phyloP scores from a whole-genome alignment of 2,113 vertebrate genomes.

The Pluvialis apricaria region DNA sequence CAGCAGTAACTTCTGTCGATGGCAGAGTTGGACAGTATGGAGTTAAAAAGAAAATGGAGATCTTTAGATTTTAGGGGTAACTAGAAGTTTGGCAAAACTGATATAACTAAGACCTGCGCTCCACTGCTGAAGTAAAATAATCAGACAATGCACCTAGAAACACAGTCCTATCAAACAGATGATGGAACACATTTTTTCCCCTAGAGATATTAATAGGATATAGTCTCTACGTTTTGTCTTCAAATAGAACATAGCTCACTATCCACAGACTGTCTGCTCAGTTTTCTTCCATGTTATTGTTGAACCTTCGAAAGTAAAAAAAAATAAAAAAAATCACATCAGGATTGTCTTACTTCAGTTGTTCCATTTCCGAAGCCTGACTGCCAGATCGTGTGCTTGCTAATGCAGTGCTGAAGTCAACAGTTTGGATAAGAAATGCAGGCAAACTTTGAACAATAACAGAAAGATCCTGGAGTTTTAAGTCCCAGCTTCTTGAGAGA shows the following conservation, averaged over 20 bases:
- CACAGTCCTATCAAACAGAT: neutral
- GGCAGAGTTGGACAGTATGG: neutral
- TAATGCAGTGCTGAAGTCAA: neutral
- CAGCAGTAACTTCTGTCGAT: neutral
- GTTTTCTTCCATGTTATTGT: neutral
- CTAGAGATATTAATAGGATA: neutral
- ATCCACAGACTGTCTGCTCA: neutral
- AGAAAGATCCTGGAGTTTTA: neutral
- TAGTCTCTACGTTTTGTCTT: neutral
- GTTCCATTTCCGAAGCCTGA: neutral
- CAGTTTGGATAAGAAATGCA: neutral
- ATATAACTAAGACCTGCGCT: neutral
- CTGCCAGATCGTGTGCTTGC: neutral
- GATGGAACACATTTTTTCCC: neutral
- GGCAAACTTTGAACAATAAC: neutral
- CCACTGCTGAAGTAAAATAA: neutral
- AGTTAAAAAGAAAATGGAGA: neutral
- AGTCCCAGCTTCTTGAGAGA: neutral
- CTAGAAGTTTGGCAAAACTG: neutral
- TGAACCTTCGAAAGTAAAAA: neutral
- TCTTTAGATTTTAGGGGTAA: neutral
- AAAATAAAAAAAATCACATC: neutral
- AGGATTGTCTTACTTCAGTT: neutral
- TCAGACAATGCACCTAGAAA: neutral
- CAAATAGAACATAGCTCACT: neutral